A percentile compares a stretch with the other conserved stretches of the same genome.
Evolutionary conservation across 2,113 vertebrate genomes (phyloP).

Genomic region (Lepisosteus osseus): DNA sequence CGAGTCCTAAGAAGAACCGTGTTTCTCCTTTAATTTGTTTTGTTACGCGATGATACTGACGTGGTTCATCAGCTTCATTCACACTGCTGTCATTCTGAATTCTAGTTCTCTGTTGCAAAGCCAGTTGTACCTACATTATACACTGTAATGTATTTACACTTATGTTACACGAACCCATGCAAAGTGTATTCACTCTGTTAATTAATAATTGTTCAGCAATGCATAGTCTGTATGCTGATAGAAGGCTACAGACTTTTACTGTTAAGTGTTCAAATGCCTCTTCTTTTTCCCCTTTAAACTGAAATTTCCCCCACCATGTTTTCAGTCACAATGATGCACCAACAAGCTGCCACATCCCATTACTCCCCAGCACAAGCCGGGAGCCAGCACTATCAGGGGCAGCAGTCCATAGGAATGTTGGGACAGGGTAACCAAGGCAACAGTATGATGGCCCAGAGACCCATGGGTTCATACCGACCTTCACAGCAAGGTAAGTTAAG

Average conservation of each 20-base stretch:
- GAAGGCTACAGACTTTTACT: too few relatives aligned
- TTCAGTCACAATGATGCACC: constrained; percentile 92
- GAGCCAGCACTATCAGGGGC: constrained; percentile 87
- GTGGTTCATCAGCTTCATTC: too few relatives aligned
- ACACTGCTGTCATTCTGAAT: too few relatives aligned
- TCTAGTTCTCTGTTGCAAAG: too few relatives aligned
- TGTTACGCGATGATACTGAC: too few relatives aligned
- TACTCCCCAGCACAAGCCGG: constrained; percentile 81
- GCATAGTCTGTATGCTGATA: constrained; percentile 8
- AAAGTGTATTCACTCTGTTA: too few relatives aligned
- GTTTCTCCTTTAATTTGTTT: too few relatives aligned
- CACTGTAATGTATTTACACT: too few relatives aligned
- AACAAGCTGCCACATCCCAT: constrained; percentile 84
- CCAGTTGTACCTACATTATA: too few relatives aligned
- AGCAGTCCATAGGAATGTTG: constrained; percentile 87
- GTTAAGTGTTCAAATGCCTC: too few relatives aligned
- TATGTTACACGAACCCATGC: too few relatives aligned
- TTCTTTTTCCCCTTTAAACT: constrained; percentile 30
- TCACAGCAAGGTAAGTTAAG: constrained; percentile 83
- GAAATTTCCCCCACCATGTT: constrained; percentile 41
- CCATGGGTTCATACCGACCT: constrained; percentile 84
- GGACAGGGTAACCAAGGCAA: constrained; percentile 83
- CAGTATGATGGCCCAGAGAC: constrained; percentile 85
- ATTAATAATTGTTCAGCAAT: not conserved
- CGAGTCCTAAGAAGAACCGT: too few relatives aligned